phyloP scores from a whole-genome alignment of 2,113 vertebrate genomes.

The Rhinopomastus cyanomelas region DNA sequence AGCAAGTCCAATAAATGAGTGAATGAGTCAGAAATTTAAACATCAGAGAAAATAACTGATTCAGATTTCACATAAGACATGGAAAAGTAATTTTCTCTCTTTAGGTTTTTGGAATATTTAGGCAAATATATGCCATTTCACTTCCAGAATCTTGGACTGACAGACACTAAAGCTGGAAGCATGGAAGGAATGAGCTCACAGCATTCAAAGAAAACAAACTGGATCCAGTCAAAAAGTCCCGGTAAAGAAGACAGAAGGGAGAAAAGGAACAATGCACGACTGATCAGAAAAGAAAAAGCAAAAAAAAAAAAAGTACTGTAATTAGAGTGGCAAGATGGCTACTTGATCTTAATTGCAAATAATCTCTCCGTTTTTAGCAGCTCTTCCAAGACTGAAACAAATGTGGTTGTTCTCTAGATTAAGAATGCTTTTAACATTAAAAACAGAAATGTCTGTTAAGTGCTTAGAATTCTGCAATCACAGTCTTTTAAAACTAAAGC shows the following conservation, averaged over 20 bases:
- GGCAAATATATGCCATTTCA: neutral
- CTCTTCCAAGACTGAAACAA: neutral
- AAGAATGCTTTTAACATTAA: neutral
- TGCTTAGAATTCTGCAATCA: neutral
- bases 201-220: neutral
- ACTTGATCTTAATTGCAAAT: neutral
- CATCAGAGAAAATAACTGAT: neutral
- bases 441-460: neutral
- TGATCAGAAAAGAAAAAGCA: neutral
- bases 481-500: neutral
- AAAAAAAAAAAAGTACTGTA: neutral
- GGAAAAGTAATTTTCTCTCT: neutral
- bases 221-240: neutral
- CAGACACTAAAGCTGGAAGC: neutral
- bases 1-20: neutral
- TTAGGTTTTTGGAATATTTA: neutral
- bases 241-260: neutral
- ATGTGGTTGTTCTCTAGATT: neutral
- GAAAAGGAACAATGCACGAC: neutral
- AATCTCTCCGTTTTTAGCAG: neutral
- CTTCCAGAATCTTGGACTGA: neutral
- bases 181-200: neutral
- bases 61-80: neutral
- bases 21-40: slow-evolving; percentile 13
- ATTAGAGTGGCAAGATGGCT: neutral